Percentiles rank a stretch among this genome's conserved stretches.
Conservation (phyloP, 2,113 vertebrate species). For the Rhegmatorhina hoffmannsi region DNA sequence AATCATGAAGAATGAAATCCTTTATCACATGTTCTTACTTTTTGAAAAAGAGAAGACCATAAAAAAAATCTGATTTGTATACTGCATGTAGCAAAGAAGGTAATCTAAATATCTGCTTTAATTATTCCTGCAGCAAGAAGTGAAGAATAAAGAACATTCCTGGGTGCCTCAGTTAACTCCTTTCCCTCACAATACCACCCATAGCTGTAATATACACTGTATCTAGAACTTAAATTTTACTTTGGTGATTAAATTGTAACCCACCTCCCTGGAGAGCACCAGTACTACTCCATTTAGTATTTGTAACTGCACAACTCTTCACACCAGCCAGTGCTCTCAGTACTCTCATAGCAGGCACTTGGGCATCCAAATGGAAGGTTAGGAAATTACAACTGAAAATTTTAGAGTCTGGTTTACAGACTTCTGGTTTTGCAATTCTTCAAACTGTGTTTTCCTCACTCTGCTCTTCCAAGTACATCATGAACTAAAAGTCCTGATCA, state of each 20-base stretch:
- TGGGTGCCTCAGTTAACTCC: background rate
- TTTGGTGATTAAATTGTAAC: background rate
- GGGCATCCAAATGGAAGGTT: background rate
- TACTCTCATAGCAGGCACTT: background rate
- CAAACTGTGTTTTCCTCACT: background rate
- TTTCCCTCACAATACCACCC: background rate
- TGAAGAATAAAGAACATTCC: background rate
- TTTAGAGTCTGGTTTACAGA: background rate
- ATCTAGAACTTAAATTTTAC: background rate
- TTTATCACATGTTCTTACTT: background rate
- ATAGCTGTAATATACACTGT: background rate
- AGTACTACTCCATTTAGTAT: background rate
- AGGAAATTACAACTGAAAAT: background rate
- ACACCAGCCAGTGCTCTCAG: background rate
- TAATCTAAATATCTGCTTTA: background rate
- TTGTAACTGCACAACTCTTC: background rate
- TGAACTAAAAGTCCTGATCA: slow-evolving; percentile 15
- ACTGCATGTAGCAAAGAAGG: background rate
- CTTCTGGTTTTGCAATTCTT: slow-evolving; percentile 31
- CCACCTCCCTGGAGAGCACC: background rate
- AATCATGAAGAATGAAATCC: background rate
- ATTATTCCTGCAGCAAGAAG: background rate
- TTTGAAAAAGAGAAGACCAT: background rate
- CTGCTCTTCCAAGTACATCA: slow-evolving; percentile 18
- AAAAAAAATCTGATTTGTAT: background rate